Base-by-base conservation (phyloP, 1,140 invertebrate species). In the Caenorhabditis brenneri region DNA sequence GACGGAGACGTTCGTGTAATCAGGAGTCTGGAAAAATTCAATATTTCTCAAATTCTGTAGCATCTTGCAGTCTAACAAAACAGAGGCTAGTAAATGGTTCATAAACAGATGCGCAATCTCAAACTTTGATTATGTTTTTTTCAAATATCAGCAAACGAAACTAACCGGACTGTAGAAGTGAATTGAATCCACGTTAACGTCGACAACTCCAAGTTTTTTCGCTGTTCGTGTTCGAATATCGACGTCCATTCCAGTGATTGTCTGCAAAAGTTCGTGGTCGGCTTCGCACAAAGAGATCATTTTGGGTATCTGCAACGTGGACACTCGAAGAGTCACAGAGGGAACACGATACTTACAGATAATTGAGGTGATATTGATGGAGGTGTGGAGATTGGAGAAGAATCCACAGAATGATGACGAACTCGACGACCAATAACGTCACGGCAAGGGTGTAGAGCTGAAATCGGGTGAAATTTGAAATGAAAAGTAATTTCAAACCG, bases 101-200 rank as follows among this genome's bases (percentile, higher is more conserved):
- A n/a, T n/a, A n/a, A n/a, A n/a, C n/a, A n/a, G n/a, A n/a, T n/a
- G n/a, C n/a, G n/a, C n/a, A n/a, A n/a, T n/a, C n/a, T n/a, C n/a
- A n/a, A n/a, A n/a, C n/a, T n/a, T n/a, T n/a, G n/a, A n/a, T n/a
- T n/a, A n/a, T n/a, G n/a, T n/a, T n/a, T n/a, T n/a, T n/a, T n/a
- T n/a, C n/a, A n/a, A n/a, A n/a, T n/a, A n/a, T n/a, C n/a, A 29
- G 2, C 1, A 1, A 29, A n/a, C 4, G 15, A 74, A 42, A 74
- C 65, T 39, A 33, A 74, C 65, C n/a, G 65, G 65, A 74, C 65
- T 74, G n/a, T 74, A 74, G n/a, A 74, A 74, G 24, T 74, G 33
- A 46, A 74, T 74, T n/a, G 42, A 36, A 4, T 74, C 15, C 10
- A 42, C 36, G 42, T n/a, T 36, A 46, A 24, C 42, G 6, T 12